Evolutionary conservation across 2,888 invertebrate genomes (phyloP).

Genomic region (Lasius fuliginosus): DNA sequence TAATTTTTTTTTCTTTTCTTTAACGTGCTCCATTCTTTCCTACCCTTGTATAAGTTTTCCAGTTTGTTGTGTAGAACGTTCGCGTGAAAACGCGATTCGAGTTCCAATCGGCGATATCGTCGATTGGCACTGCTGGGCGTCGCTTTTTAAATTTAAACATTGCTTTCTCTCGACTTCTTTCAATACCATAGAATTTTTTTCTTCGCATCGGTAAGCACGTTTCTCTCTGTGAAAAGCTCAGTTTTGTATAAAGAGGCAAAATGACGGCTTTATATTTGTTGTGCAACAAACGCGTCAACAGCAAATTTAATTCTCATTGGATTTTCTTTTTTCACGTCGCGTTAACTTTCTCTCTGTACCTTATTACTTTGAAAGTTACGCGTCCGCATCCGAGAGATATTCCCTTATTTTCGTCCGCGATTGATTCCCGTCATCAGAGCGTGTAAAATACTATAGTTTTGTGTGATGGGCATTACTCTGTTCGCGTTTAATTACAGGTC

Average conservation of each 20-base stretch:
- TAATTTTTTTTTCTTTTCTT: not conserved
- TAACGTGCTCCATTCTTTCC: not conserved
- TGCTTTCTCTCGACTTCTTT: not conserved
- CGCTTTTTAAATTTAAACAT: not conserved
- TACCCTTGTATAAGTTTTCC: not conserved
- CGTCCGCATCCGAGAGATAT: not conserved
- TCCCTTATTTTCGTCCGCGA: not conserved
- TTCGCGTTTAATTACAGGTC: not conserved
- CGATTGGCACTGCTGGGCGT: not conserved
- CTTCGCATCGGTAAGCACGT: not conserved
- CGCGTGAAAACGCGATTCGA: not conserved
- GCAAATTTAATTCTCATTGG: not conserved
- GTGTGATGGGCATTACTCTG: not conserved
- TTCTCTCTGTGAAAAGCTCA: not conserved
- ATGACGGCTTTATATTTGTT: not conserved
- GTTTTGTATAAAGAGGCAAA: not conserved
- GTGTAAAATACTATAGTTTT: not conserved
- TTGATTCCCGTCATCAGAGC: not conserved
- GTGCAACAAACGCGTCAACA: not conserved
- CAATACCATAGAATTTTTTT: not conserved
- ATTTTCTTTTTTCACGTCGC: not conserved
- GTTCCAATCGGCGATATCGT: not conserved
- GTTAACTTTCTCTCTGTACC: not conserved
- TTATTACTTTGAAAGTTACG: not conserved
- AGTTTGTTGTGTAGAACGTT: constrained; percentile 8